Conservation (phyloP, 1,140 invertebrate genomes). For the Scaptomyza hsui region DNA sequence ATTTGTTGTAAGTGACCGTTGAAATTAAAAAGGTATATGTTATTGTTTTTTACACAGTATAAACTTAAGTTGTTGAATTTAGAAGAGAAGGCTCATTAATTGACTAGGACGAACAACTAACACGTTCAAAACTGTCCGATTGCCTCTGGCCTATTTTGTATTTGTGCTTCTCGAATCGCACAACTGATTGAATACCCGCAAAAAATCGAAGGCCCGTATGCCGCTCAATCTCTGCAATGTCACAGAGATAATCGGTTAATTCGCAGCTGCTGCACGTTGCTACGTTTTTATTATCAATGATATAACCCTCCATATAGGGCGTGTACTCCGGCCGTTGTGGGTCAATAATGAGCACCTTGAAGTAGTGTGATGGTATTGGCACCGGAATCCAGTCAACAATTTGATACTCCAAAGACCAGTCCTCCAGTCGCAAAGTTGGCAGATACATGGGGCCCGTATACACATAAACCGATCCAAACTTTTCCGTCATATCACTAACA, state of each 20-base stretch:
- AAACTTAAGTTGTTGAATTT: background rate
- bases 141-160: conserved; percentile 10
- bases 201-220: conserved; percentile 55
- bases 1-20: background rate
- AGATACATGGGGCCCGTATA: conserved; percentile 63
- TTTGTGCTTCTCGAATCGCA: conserved; percentile 34
- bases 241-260: conserved; percentile 29
- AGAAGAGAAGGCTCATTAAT: background rate
- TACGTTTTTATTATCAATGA: conserved; percentile 51
- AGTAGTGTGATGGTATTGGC: conserved; percentile 59
- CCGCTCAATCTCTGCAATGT: conserved; percentile 50
- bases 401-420: conserved; percentile 55
- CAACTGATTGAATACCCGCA: conserved; percentile 37
- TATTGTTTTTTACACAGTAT: no score
- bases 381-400: conserved; percentile 37
- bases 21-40: no score
- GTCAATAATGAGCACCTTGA: conserved; percentile 63
- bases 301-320: conserved; percentile 54
- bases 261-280: conserved; percentile 3
- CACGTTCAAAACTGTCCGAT: background rate
- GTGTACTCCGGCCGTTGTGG: background rate
- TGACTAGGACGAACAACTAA: conserved; percentile 15
- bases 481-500: conserved; percentile 24
- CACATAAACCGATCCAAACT: conserved; percentile 55
- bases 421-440: conserved; percentile 9